Conservation (phyloP, 2,888 invertebrate genomes). For the Tetragonula carbonaria region DNA sequence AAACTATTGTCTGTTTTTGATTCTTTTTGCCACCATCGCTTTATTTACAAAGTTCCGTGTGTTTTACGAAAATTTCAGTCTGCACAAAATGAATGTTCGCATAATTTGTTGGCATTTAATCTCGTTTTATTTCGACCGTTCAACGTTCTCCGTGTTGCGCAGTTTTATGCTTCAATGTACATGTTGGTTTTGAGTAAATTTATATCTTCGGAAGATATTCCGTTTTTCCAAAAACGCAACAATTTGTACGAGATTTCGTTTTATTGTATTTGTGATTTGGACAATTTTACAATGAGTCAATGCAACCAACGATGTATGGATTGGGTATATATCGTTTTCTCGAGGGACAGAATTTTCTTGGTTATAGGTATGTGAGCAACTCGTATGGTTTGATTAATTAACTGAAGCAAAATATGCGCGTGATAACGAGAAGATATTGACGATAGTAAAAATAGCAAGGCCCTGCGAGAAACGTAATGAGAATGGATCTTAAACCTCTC, state of each 20-base stretch:
- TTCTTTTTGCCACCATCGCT: constrained; percentile 44
- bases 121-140: constrained; percentile 10
- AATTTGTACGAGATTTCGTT: not conserved
- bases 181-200: not conserved
- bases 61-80: not conserved
- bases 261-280: not conserved
- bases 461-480: not conserved
- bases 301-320: not conserved
- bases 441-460: not conserved
- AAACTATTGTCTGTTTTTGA: constrained; percentile 48
- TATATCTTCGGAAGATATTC: not conserved
- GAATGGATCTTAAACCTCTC: constrained; percentile 17
- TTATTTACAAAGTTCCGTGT: constrained; percentile 42
- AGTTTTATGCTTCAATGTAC: not conserved
- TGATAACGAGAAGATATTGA: not conserved
- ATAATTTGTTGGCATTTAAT: constrained; percentile 11
- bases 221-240: not conserved
- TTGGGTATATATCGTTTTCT: not conserved
- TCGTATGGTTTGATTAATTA: not conserved
- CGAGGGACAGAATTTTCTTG: not conserved
- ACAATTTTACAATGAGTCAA: constrained; percentile 6
- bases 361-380: not conserved
- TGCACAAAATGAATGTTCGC: not conserved
- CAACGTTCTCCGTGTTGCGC: constrained; percentile 1
- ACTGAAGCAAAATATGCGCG: not conserved